These are phyloP conservation scores for Scaptodrosophila lebanonensis DNA, from an alignment of 1,140 invertebrate species.

Conservation along the genomic window DNA sequence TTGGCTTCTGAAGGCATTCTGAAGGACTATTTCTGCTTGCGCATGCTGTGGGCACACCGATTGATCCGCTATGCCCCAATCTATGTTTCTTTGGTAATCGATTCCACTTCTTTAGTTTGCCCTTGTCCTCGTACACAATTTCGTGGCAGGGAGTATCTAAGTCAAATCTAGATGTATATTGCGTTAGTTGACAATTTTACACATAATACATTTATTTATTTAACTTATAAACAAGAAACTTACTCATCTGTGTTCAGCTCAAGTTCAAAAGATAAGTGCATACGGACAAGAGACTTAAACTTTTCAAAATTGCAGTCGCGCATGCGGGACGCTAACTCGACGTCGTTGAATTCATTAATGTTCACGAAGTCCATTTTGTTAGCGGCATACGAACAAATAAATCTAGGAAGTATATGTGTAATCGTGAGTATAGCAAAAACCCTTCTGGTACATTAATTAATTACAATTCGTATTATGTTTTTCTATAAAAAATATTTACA, in stretches of 20 bases:
- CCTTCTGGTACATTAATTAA: too few species aligned
- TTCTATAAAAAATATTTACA: too few species aligned
- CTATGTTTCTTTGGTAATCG: conserved; percentile 79
- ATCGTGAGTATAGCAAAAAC: not conserved
- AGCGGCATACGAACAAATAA: not conserved
- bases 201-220: not conserved
- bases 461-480: too few species aligned
- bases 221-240: conserved; percentile 32
- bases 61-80: conserved; percentile 40
- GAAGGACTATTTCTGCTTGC: conserved; percentile 58
- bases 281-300: conserved; percentile 90
- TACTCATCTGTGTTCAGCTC: conserved; percentile 90
- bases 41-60: conserved; percentile 22
- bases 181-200: not conserved
- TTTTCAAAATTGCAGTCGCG: conserved; percentile 85
- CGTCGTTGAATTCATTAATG: conserved; percentile 54
- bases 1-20: conserved; percentile 54
- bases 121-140: conserved; percentile 81
- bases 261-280: conserved; percentile 93
- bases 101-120: conserved; percentile 83
- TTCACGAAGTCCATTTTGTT: conserved; percentile 55
- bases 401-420: not conserved
- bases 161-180: conserved; percentile 57
- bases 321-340: conserved; percentile 64
- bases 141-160: conserved; percentile 79